Evolutionary conservation across 92 coral and sea anemone species (phyloP), one percentile per base, ranked within the genome.

Genomic region (Pocillopora meandrina): DNA sequence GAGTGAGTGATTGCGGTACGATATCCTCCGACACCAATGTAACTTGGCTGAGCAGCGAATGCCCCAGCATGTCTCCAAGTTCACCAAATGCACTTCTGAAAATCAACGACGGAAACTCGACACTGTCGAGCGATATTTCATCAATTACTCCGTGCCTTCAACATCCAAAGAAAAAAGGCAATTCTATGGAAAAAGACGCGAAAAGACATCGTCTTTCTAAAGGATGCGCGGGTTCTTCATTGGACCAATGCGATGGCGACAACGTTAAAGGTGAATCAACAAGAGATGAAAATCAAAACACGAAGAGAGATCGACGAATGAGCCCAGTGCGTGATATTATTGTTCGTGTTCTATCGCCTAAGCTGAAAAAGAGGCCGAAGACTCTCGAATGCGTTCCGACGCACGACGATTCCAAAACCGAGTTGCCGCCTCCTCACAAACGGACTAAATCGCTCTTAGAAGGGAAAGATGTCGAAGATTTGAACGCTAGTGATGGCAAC

Each of bases 41-140:
- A 66, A 94, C 98, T 79, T 94, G 98, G 98, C 66, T 94, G 42
- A 94, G 93, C 85, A 94, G 98, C 55, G 98, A 94, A 56, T 85
- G 92, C 64, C 90, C 93, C 3, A 92, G 95, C 72, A 64, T 71
- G 74, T 87, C 89, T 16, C 90, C 90, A 12, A 64, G 75, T 56
- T 82, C 90, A 1, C 81, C 93, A 56, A 90, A 94, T 82, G 83
- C 92, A 79, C 91, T 90, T 69, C 79, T 82, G 74, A 86, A 94
- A 56, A 82, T 94, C 19, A 86, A 87, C 16, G 98, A 94, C 80
- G 98, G 95, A 16, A 89, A 94, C 58, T 92, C 95, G 16, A 94
- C 98, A 15, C 87, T 93, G 20, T 94, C 98, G 34, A 94, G 98
- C 55, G 90, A 82, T 3, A 89, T 94, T 57, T 94, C 98, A 14